Conservation (phyloP, 1,140 invertebrate species). For the Drosophila azteca region DNA sequence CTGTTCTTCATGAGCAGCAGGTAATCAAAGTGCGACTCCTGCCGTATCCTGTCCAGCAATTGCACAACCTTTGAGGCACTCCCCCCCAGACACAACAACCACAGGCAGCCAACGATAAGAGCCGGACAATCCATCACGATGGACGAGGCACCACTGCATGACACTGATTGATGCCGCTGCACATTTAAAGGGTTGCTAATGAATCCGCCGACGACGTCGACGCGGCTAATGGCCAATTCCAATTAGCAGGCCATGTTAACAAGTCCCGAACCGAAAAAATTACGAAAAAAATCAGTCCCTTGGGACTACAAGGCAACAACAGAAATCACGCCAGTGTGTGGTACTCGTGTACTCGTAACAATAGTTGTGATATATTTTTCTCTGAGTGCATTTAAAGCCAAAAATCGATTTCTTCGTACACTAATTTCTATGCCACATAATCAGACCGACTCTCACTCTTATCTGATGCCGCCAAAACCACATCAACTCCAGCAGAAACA, state of each 20-base stretch:
- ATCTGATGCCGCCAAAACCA: conserved; percentile 6
- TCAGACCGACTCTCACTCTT: neutral
- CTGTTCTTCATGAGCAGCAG: conserved; percentile 53
- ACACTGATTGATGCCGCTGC: conserved; percentile 39
- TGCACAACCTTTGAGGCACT: conserved; percentile 31
- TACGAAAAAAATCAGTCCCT: conserved; percentile 19
- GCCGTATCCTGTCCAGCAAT: conserved; percentile 48
- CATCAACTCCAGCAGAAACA: conserved; percentile 41
- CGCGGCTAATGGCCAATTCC: conserved; percentile 27
- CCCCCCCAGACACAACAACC: conserved; percentile 20
- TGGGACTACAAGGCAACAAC: conserved; percentile 18
- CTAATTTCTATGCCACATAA: neutral
- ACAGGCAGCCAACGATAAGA: conserved; percentile 26
- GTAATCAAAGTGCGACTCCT: conserved; percentile 47
- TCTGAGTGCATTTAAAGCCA: too few species aligned
- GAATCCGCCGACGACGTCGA: conserved; percentile 15
- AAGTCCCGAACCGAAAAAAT: conserved; percentile 41
- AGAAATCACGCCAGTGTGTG: neutral
- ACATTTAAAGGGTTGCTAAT: conserved; percentile 77
- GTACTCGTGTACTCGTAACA: neutral
- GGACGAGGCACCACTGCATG: conserved; percentile 45
- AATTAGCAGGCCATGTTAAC: conserved; percentile 55
- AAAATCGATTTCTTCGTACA: too few species aligned
- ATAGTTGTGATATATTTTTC: neutral
- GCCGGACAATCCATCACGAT: conserved; percentile 39